These are phyloP conservation scores for Gallinago nigripennis DNA, from an alignment of 2,797 vertebrate genomes.

Conservation along the genomic window DNA sequence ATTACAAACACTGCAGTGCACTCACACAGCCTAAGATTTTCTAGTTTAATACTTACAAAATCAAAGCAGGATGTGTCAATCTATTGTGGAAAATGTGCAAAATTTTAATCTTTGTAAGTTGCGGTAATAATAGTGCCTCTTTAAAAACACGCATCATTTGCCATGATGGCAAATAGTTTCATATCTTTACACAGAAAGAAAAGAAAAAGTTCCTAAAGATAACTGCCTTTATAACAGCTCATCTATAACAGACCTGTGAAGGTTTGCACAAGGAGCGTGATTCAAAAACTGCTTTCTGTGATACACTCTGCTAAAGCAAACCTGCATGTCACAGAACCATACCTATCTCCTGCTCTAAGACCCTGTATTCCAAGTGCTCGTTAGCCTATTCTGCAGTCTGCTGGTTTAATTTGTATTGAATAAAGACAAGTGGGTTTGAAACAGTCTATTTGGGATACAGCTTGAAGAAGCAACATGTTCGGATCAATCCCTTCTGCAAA, in stretches of 20 bases:
- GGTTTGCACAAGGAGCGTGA: background rate
- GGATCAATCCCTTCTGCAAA: background rate
- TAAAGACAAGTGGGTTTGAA: background rate
- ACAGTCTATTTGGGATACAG: background rate
- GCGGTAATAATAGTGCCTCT: background rate
- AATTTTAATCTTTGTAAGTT: background rate
- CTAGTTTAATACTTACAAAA: background rate
- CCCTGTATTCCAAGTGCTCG: background rate
- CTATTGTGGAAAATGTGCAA: background rate
- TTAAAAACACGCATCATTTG: background rate
- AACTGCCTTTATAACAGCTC: background rate
- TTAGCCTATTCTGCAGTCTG: background rate
- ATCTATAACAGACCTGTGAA: background rate
- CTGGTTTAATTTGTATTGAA: background rate
- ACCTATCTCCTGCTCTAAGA: background rate
- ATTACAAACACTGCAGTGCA: background rate
- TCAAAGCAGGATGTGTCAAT: background rate
- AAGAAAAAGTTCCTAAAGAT: background rate
- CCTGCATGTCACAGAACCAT: background rate
- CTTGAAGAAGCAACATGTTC: background rate
- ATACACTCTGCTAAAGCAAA: background rate
- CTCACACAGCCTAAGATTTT: background rate
- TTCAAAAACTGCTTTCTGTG: background rate
- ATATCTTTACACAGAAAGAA: background rate
- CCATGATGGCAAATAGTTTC: background rate